Percentiles rank a stretch among this genome's conserved stretches.
phyloP scores from a whole-genome alignment of 2,888 invertebrate species.

The Oasisia sp. region DNA sequence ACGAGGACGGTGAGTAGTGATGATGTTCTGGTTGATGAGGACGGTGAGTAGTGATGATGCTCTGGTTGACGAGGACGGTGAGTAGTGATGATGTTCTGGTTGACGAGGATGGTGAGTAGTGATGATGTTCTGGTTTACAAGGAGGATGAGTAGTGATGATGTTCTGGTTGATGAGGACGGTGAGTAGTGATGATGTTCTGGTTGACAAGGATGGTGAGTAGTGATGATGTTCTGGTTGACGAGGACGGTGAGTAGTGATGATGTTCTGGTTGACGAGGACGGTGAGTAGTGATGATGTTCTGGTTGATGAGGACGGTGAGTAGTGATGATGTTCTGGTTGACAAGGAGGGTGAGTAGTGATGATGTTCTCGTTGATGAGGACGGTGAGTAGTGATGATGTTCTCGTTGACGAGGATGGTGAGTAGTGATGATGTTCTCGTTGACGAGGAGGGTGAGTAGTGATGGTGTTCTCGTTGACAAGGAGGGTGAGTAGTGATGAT shows the following conservation, averaged over 20 bases:
- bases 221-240: slow-evolving; percentile 49
- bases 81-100: slow-evolving; percentile 49
- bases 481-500: slow-evolving; percentile 48
- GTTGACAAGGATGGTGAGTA: slow-evolving; percentile 24
- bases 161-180: slow-evolving; percentile 26
- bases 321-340: slow-evolving; percentile 49
- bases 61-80: slow-evolving; percentile 25
- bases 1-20: slow-evolving; percentile 17
- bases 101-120: slow-evolving; percentile 21
- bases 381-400: slow-evolving; percentile 49
- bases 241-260: slow-evolving; percentile 5
- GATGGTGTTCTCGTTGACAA: slow-evolving; percentile 27
- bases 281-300: slow-evolving; percentile 49
- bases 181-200: slow-evolving; percentile 49
- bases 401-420: slow-evolving; percentile 26
- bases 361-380: slow-evolving; percentile 51
- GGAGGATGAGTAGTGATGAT: slow-evolving; percentile 48
- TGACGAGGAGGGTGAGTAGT: slow-evolving; percentile 21
- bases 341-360: slow-evolving; percentile 13
- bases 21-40: slow-evolving; percentile 50
- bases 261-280: slow-evolving; percentile 48
- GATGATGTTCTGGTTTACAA: slow-evolving; percentile 49
- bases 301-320: slow-evolving; percentile 28
- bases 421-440: slow-evolving; percentile 50
- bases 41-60: slow-evolving; percentile 48